Evolutionary conservation across 2,113 vertebrate genomes (phyloP), one percentile per base, ranked within the genome.

Genomic region (Apteryx mantelli): DNA sequence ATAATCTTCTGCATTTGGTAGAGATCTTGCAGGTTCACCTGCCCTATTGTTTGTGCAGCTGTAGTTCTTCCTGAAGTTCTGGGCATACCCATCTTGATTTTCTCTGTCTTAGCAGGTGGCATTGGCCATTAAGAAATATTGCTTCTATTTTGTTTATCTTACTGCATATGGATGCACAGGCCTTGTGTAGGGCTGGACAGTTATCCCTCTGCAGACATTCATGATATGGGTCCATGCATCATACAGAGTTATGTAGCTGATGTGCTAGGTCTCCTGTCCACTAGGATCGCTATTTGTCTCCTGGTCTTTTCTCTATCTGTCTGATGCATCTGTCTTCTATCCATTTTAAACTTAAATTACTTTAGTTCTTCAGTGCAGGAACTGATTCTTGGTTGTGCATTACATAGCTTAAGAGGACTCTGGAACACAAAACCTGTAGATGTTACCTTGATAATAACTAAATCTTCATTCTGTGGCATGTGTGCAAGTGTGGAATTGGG

Each of bases 41-140:
- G 85, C 28, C 52, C 87, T 75, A 71, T 42, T 78, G 80, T 94
- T 94, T 94, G 83, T 52, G 73, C 93, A 93, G 89, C 82, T 97
- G 85, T 52, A 93, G 71, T 36, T 75, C 86, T 65, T 91, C 61
- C 85, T 71, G 60, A 22, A 91, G 50, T 56, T 74, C 55, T 88
- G 85, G 65, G 50, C 68, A 22, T 86, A 80, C 50, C 55, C 24
- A 46, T 60, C 34, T 93, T 70, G 64, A 64, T 82, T 95, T 95
- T 76, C 78, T 86, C 71, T 82, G 76, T 66, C 7, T 80, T 89
- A 68, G 17, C 75, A 89, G 55, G 50, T 78, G 63, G 56, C 24
- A 89, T 16, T 21, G 91, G 71, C 50, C 50, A 74, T 76, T 92
- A 38, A 74, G 50, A 40, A 83, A 25, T 53, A 60, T 26, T 81